A percentile compares a stretch with the other conserved stretches of the same genome.
phyloP scores from a whole-genome alignment of 2,113 vertebrate species.

The Caranx ignobilis region DNA sequence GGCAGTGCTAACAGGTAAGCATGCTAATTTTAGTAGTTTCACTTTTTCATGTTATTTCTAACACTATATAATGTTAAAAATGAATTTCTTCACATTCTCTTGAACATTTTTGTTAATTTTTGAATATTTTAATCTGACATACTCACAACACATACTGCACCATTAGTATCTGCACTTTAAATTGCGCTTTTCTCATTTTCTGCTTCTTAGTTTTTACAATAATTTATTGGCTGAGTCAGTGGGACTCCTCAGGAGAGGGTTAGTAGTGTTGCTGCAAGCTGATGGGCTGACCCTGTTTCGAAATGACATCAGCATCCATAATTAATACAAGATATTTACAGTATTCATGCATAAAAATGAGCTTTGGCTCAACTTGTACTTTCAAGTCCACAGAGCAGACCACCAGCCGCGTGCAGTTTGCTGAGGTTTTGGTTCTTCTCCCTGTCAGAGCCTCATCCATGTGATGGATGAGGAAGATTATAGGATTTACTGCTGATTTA shows the following conservation, averaged over 20 bases:
- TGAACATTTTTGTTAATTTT: no score
- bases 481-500: conserved; percentile 72
- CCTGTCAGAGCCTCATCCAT: conserved; percentile 47
- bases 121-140: no score
- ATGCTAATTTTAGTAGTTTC: no score
- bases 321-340: conserved; percentile 41
- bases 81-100: no score
- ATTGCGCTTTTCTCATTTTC: conserved; percentile 6
- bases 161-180: neutral
- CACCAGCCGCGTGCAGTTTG: conserved; percentile 20
- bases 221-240: conserved; percentile 5
- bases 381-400: conserved; percentile 15
- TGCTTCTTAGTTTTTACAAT: conserved; percentile 1
- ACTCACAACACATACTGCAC: no score
- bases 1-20: no score
- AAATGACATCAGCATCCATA: conserved; percentile 31
- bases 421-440: conserved; percentile 41
- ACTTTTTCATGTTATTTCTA: no score
- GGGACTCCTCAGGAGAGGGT: neutral
- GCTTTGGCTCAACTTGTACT: conserved; percentile 13
- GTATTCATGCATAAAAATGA: conserved; percentile 33
- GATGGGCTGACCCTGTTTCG: conserved; percentile 8
- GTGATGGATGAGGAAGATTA: conserved; percentile 78
- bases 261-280: conserved; percentile 28
- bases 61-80: no score